Base-by-base conservation (phyloP, 2,113 vertebrate genomes). In the Strix aluco region DNA sequence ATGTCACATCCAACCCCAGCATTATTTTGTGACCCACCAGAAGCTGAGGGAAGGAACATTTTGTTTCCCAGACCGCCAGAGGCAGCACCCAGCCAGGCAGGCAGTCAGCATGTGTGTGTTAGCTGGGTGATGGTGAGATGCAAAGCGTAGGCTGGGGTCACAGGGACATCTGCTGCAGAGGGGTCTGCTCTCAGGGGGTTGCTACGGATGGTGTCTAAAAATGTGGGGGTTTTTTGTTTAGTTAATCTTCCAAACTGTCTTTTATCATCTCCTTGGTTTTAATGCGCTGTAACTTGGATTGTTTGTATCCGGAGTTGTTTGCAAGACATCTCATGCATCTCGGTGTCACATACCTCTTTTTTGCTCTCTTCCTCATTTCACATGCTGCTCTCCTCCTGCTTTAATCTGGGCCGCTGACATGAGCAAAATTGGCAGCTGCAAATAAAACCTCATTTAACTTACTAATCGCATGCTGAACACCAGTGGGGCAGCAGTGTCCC, bases 381-480 rank as follows among this genome's bases (percentile, higher is more conserved):
- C 36, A 0, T 22, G 54, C 90, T 72, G 30, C 78, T 89, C 57
- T 85, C 55, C 47, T 73, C n/a, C n/a, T 42, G 0, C 9, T 2
- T 83, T 85, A 55, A 70, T 88, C 75, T 55, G 67, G 34, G 78
- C 67, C 13, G 19, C 77, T 86, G 87, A 61, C n/a, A 15, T 25
- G 46, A 84, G 34, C 81, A 69, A 20, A 82, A 63, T 4, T 21
- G 86, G 79, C 67, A 86, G 55, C 86, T 96, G 88, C 82, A 87
- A 30, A 65, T 62, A 46, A 89, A 87, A 29, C 46, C n/a, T 92
- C 27, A 17, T 75, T 92, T 97, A 95, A 95, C 58, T 29, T 74
- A 95, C 95, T 97, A 96, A 97, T 81, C 0, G 92, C 95, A 96
- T 85, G 89, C 74, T 91, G 40, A 63, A 34, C 58, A 25, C 49